Percentiles rank a stretch among this genome's conserved stretches.
phyloP scores from a whole-genome alignment of 1,140 invertebrate species.

The Drosophila dunni region DNA sequence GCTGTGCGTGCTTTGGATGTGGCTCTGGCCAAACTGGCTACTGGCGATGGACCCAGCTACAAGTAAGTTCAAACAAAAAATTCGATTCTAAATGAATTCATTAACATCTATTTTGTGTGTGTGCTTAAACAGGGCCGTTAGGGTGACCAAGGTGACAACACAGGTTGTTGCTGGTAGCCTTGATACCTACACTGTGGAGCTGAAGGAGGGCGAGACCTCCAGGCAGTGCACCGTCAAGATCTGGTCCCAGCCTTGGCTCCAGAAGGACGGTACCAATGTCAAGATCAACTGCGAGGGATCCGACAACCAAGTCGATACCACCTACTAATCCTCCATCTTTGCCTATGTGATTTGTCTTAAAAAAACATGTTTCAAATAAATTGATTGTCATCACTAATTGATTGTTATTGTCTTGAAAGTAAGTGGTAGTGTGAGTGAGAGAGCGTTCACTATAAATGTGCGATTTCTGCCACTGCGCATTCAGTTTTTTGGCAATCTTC shows the following conservation, averaged over 20 bases:
- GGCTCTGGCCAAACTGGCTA: constrained; percentile 33
- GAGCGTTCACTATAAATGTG: constrained; percentile 18
- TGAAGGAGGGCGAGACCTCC: constrained; percentile 5
- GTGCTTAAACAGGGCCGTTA: constrained; percentile 25
- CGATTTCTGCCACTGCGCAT: neutral
- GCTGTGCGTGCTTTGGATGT: constrained; percentile 34
- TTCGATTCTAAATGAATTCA: neutral
- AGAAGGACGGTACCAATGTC: constrained; percentile 47
- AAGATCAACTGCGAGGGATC: constrained; percentile 50
- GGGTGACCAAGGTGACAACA: constrained; percentile 33
- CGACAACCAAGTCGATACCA: constrained; percentile 40
- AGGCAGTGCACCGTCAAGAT: constrained; percentile 46
- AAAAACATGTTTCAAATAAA: neutral
- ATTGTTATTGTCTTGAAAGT: too few relatives aligned
- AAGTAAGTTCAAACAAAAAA: constrained; percentile 28
- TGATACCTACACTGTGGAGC: constrained; percentile 39
- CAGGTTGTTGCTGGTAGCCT: constrained; percentile 48
- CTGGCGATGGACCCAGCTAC: constrained; percentile 47
- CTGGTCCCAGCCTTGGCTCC: constrained; percentile 46
- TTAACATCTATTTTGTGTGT: neutral
- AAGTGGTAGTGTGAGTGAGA: neutral
- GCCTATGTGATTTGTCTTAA: too few relatives aligned
- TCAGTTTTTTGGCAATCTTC: constrained; percentile 15
- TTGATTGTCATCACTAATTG: neutral
- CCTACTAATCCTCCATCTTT: constrained; percentile 5